A percentile compares a stretch with the other conserved stretches of the same genome.
These are phyloP conservation scores for Takifugu bimaculatus DNA, from an alignment of 2,113 vertebrate genomes.

Conservation along the genomic window DNA sequence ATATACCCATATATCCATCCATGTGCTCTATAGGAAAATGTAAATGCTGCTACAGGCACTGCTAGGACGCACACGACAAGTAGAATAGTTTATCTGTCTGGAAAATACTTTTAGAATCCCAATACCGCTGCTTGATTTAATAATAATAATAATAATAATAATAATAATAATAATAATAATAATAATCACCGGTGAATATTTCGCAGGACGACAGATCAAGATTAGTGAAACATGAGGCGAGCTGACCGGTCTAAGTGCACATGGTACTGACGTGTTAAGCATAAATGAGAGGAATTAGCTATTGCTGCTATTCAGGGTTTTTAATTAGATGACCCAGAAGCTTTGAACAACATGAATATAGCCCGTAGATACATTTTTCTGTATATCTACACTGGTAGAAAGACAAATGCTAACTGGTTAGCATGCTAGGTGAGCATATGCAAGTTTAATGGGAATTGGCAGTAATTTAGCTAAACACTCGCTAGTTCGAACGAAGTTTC, in stretches of 20 bases:
- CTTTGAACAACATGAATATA: neutral
- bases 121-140: too few species aligned
- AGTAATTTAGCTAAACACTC: conserved; percentile 21
- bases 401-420: conserved; percentile 35
- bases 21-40: too few species aligned
- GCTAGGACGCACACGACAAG: too few species aligned
- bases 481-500: conserved; percentile 24
- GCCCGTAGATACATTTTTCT: neutral
- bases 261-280: conserved; percentile 8
- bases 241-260: conserved; percentile 13
- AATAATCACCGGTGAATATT: neutral
- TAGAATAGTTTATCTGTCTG: too few species aligned
- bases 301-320: too few species aligned
- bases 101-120: too few species aligned
- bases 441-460: conserved; percentile 7
- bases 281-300: neutral
- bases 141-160: too few species aligned
- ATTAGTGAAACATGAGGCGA: neutral
- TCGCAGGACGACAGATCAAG: neutral
- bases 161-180: too few species aligned
- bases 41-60: too few species aligned
- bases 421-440: conserved; percentile 57
- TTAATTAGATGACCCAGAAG: neutral
- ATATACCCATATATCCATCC: too few species aligned
- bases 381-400: neutral